phyloP scores from a whole-genome alignment of 2,797 vertebrate genomes.

The Eupleurogrammus muticus region DNA sequence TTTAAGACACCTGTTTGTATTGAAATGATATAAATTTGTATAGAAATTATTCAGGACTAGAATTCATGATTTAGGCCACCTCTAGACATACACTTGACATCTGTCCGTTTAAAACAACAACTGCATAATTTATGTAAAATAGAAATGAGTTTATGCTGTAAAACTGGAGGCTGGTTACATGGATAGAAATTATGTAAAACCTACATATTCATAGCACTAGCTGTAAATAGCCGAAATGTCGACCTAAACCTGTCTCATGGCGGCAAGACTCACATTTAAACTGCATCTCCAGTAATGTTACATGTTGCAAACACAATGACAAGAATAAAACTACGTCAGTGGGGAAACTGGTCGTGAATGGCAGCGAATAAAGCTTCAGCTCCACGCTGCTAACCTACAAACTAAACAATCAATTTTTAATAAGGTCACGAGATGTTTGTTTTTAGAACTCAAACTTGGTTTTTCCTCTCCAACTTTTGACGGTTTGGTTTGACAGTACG shows the following conservation, averaged over 20 bases:
- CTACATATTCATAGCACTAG: background rate
- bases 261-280: too few relatives aligned
- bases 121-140: background rate
- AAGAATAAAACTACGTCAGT: background rate
- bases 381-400: background rate
- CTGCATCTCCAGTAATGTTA: background rate
- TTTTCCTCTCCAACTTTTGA: constrained; percentile 8
- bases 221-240: background rate
- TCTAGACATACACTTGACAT: too few relatives aligned
- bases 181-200: background rate
- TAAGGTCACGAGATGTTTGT: background rate
- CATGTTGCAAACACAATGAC: background rate
- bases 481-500: constrained; percentile 75
- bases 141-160: background rate
- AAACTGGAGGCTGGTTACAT: background rate
- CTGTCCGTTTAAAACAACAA: background rate
- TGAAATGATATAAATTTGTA: background rate
- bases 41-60: too few relatives aligned
- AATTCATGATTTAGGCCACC: background rate
- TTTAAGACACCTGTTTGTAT: background rate
- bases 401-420: rapidly evolving
- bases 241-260: background rate
- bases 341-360: background rate
- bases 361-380: background rate
- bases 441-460: background rate